A percentile compares a stretch with the other conserved stretches of the same genome.
phyloP scores from a whole-genome alignment of 53 echinoderm and acorn worm species.

The Zoroaster sp. region DNA sequence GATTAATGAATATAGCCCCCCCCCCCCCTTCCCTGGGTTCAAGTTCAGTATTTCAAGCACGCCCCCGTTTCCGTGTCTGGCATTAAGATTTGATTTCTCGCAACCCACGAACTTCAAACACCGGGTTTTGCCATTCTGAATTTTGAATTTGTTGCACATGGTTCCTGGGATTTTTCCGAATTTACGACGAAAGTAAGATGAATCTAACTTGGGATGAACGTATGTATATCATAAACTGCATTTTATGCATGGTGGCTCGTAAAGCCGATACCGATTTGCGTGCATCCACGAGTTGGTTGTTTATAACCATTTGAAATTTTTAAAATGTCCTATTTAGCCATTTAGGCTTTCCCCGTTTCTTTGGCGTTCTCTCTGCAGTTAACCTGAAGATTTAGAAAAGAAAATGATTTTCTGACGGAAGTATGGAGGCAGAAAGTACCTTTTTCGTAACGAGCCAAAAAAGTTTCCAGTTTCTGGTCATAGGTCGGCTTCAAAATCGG shows the following conservation, averaged over 20 bases:
- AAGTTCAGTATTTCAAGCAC: not conserved
- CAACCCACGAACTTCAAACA: not conserved
- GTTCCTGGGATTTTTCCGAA: too few relatives aligned
- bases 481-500: too few relatives aligned
- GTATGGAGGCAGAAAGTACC: not conserved
- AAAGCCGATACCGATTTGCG: conserved; percentile 10
- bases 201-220: not conserved
- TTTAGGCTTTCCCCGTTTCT: not conserved
- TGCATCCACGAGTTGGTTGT: not conserved
- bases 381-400: not conserved
- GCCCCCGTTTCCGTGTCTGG: not conserved
- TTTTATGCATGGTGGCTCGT: not conserved
- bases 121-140: not conserved
- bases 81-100: too few relatives aligned
- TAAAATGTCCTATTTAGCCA: not conserved
- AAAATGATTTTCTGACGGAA: conserved; percentile 1
- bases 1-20: not conserved
- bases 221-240: not conserved
- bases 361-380: conserved; percentile 1
- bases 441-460: too few relatives aligned
- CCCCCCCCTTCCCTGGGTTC: conserved; percentile 19
- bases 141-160: not conserved
- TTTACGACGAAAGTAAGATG: too few relatives aligned
- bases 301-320: not conserved
- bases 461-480: too few relatives aligned